phyloP scores from a whole-genome alignment of 1,140 invertebrate genomes.

The Zaprionus taronus region DNA sequence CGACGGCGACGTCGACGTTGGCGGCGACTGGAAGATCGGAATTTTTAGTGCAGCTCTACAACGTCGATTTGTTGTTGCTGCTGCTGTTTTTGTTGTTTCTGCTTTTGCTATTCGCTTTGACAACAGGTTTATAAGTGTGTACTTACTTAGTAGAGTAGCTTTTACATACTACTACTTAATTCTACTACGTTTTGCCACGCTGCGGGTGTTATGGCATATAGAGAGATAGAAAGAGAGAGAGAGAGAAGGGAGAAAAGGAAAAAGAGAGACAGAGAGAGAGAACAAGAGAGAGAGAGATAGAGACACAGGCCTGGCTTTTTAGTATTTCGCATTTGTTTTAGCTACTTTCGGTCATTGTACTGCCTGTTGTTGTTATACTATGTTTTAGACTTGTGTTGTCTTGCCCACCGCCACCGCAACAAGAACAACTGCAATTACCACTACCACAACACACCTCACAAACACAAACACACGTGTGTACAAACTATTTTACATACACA shows the following conservation, averaged over 20 bases:
- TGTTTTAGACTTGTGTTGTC: slow-evolving; percentile 25
- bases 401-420: slow-evolving; percentile 33
- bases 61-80: slow-evolving; percentile 41
- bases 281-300: background rate
- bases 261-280: background rate
- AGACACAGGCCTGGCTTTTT: slow-evolving; percentile 37
- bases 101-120: slow-evolving; percentile 64
- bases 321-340: slow-evolving; percentile 59
- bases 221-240: background rate
- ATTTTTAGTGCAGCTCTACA: slow-evolving; percentile 70
- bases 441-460: background rate
- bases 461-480: background rate
- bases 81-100: slow-evolving; percentile 45
- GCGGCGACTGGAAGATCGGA: slow-evolving; percentile 74
- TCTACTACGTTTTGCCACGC: slow-evolving; percentile 65
- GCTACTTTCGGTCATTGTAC: slow-evolving; percentile 78
- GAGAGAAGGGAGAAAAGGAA: background rate
- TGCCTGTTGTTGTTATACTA: slow-evolving; percentile 31
- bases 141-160: slow-evolving; percentile 35
- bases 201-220: slow-evolving; percentile 32
- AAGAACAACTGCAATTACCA: slow-evolving; percentile 24
- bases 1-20: slow-evolving; percentile 12
- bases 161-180: slow-evolving; percentile 50
- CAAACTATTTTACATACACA: slow-evolving; percentile 1
- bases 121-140: slow-evolving; percentile 53